These are phyloP conservation scores for Myotis yumanensis DNA, from an alignment of 2,113 vertebrate genomes.

Conservation along the genomic window DNA sequence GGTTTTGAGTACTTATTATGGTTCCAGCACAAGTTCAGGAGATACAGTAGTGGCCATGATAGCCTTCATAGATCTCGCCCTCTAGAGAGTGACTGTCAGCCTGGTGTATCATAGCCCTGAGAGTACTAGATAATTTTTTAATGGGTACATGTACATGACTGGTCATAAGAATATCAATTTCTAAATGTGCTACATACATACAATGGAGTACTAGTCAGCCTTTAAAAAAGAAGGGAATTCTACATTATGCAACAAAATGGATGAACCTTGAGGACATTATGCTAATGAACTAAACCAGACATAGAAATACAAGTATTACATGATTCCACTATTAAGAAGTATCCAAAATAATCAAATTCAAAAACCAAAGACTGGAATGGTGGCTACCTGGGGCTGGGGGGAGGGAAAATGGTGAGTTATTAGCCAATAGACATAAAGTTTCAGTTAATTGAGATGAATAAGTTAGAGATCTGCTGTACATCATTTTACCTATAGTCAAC, in stretches of 20 bases:
- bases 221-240: neutral
- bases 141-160: no score
- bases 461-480: neutral
- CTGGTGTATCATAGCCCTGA: neutral
- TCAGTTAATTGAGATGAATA: neutral
- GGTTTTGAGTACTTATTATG: neutral
- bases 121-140: neutral
- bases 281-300: neutral
- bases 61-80: neutral
- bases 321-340: neutral
- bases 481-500: neutral
- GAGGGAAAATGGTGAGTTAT: neutral
- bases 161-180: neutral
- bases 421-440: neutral
- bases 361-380: neutral
- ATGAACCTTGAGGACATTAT: neutral
- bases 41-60: no score
- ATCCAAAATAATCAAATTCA: neutral
- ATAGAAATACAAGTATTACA: neutral
- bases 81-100: neutral
- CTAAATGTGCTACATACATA: neutral
- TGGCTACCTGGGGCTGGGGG: neutral
- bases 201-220: neutral
- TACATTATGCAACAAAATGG: neutral
- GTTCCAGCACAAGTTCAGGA: neutral